Percentiles rank a stretch among this genome's conserved stretches.
Evolutionary conservation across 2,888 invertebrate genomes (phyloP).

Genomic region (Neoaliturus tenellus): DNA sequence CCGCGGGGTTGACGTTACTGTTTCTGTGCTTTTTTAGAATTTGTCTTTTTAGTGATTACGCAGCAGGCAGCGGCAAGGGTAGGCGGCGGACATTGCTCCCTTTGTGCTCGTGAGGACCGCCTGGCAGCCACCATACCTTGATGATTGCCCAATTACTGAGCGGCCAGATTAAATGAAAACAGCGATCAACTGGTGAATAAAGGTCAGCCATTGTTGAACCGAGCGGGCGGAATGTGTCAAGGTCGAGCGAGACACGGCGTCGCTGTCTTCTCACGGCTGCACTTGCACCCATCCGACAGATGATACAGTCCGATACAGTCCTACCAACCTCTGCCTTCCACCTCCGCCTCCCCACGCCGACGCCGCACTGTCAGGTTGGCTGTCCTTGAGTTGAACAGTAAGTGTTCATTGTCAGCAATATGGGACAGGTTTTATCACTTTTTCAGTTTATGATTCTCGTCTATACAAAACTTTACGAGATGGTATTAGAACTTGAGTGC

Average conservation of each 20-base stretch:
- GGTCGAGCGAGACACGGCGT: constrained; percentile 44
- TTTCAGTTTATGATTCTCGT: no score
- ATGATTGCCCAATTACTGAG: constrained; percentile 50
- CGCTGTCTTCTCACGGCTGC: constrained; percentile 50
- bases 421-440: not conserved
- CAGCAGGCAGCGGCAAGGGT: not conserved
- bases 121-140: constrained; percentile 41
- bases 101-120: constrained; percentile 29
- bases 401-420: not conserved
- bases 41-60: not conserved
- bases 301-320: constrained; percentile 30
- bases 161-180: constrained; percentile 52
- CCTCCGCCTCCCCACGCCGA: no score
- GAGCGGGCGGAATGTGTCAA: constrained; percentile 50
- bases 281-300: constrained; percentile 44
- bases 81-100: constrained; percentile 8
- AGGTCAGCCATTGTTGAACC: constrained; percentile 48
- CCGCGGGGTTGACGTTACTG: no score
- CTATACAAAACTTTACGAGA: no score
- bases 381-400: not conserved
- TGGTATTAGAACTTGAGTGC: no score
- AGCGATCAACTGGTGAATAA: constrained; percentile 49
- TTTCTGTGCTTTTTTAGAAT: no score
- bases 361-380: not conserved
- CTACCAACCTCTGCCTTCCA: not conserved